Evolutionary conservation across 1,140 invertebrate species (phyloP).

Genomic region (Eubasilissa regina): DNA sequence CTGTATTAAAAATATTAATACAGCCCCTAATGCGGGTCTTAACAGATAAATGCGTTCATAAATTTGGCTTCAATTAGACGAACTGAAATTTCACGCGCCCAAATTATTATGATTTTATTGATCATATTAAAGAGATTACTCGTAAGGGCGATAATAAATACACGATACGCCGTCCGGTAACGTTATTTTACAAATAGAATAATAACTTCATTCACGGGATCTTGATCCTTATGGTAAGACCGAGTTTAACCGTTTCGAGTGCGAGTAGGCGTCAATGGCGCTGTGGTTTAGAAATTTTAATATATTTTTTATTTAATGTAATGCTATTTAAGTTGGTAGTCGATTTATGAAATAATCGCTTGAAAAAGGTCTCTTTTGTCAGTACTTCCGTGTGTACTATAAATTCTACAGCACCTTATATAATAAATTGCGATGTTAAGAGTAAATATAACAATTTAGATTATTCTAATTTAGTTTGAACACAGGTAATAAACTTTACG

Average conservation of each 20-base stretch:
- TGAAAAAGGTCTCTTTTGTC: too few species aligned
- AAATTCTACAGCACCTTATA: too few species aligned
- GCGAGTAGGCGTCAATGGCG: constrained; percentile 14
- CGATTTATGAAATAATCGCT: too few species aligned
- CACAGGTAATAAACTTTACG: too few species aligned
- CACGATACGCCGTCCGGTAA: neutral
- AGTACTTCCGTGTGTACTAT: too few species aligned
- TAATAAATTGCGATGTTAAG: too few species aligned
- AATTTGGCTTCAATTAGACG: constrained; percentile 37
- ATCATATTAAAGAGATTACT: constrained; percentile 24
- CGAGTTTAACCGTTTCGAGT: constrained; percentile 4
- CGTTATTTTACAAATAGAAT: constrained; percentile 31
- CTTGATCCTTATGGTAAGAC: constrained; percentile 4
- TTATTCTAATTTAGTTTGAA: too few species aligned
- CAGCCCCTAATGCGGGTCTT: neutral
- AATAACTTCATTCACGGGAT: constrained; percentile 9
- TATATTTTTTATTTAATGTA: too few species aligned
- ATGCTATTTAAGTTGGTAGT: too few species aligned
- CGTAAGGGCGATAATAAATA: constrained; percentile 32
- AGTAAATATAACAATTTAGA: too few species aligned
- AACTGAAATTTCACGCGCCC: constrained; percentile 21
- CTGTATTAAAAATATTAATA: too few species aligned
- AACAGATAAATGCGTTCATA: constrained; percentile 19
- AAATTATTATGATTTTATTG: constrained; percentile 31
- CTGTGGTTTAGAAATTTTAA: neutral